These are phyloP conservation scores for Sinocyclocheilus anshuiensis DNA, from an alignment of 2,113 vertebrate species.

Conservation along the genomic window DNA sequence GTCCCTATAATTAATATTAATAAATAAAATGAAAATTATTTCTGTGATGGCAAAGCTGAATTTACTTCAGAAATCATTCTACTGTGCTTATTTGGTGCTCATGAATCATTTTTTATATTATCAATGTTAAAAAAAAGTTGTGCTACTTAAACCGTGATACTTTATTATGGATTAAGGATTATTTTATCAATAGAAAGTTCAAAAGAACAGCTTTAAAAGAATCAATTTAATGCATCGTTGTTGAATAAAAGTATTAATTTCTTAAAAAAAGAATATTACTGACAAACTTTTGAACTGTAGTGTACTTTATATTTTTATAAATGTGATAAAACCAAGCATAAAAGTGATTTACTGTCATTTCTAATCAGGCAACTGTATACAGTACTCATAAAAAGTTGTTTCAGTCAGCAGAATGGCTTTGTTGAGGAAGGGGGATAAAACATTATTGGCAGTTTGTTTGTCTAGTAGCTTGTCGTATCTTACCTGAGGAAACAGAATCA, in stretches of 20 bases:
- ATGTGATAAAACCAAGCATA: background rate
- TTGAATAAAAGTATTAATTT: background rate
- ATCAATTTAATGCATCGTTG: background rate
- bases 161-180: background rate
- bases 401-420: background rate
- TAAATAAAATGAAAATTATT: background rate
- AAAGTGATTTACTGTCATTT: background rate
- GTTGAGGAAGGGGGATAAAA: background rate
- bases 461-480: background rate
- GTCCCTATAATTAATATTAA: too few species aligned
- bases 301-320: background rate
- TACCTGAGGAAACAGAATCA: background rate
- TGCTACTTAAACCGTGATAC: background rate
- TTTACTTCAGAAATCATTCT: background rate
- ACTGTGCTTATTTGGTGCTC: background rate
- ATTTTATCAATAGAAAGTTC: background rate
- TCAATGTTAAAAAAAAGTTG: too few species aligned
- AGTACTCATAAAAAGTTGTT: background rate
- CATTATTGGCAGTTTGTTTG: conserved; percentile 1
- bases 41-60: background rate
- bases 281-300: background rate
- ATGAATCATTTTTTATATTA: too few species aligned
- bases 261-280: background rate
- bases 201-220: background rate
- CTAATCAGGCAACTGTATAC: background rate